Evolutionary conservation across 2,888 invertebrate genomes (phyloP).

Genomic region (Drosophila neonasuta): DNA sequence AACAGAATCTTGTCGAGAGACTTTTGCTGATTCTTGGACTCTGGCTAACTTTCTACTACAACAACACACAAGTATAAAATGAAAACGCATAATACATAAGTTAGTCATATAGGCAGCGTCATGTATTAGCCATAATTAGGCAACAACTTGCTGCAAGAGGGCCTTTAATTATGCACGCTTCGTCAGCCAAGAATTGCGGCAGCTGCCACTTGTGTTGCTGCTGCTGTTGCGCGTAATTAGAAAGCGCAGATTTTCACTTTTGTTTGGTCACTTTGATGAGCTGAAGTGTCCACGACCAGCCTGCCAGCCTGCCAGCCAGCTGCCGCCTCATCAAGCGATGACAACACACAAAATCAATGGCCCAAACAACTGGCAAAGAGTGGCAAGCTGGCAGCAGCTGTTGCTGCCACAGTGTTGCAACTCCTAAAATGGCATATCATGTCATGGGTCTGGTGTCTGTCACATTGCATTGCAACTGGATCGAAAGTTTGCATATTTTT

Average conservation of each 20-base stretch:
- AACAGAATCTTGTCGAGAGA: slow-evolving; percentile 24
- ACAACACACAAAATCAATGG: slow-evolving; percentile 67
- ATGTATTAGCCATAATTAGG: slow-evolving; percentile 71
- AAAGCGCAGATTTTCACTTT: slow-evolving; percentile 71
- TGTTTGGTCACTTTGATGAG: slow-evolving; percentile 53
- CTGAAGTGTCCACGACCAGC: slow-evolving; percentile 1
- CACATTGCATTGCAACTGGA: slow-evolving; percentile 69
- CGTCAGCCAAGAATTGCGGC: slow-evolving; percentile 52
- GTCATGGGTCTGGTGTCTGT: slow-evolving; percentile 60
- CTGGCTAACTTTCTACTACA: slow-evolving; percentile 26
- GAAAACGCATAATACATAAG: background rate
- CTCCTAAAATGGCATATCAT: slow-evolving; percentile 71
- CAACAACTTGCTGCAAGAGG: slow-evolving; percentile 36
- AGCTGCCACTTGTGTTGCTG: slow-evolving; percentile 7
- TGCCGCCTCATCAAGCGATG: slow-evolving; percentile 56
- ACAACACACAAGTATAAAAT: background rate
- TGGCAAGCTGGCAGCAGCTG: slow-evolving; percentile 32
- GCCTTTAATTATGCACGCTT: slow-evolving; percentile 72
- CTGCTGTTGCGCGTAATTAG: slow-evolving; percentile 56
- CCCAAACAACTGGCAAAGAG: slow-evolving; percentile 17
- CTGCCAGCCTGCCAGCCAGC: background rate
- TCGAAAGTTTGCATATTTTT: slow-evolving; percentile 68
- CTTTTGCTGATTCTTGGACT: slow-evolving; percentile 27
- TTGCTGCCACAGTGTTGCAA: slow-evolving; percentile 9
- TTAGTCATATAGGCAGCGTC: slow-evolving; percentile 25